phyloP scores from a whole-genome alignment of 2,888 invertebrate species.

The Chymomyza procnemis region DNA sequence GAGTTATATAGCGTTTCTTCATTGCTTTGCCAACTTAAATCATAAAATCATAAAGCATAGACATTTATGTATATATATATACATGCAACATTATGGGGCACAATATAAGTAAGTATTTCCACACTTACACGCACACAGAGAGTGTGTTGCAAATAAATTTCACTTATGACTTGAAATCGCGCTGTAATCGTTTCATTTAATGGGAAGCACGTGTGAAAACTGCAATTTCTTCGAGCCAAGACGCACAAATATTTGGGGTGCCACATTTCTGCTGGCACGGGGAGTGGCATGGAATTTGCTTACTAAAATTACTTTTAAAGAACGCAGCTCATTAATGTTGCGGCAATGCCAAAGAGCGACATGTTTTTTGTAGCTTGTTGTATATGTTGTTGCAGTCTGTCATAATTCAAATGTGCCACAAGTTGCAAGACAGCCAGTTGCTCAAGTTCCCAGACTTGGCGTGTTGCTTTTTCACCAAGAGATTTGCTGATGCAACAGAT shows the following conservation, averaged over 20 bases:
- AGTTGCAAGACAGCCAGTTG: conserved; percentile 32
- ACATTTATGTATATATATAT: neutral
- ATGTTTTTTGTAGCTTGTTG: conserved; percentile 21
- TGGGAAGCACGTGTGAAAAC: conserved; percentile 76
- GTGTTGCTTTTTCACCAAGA: conserved; percentile 3
- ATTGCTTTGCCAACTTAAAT: conserved; percentile 42
- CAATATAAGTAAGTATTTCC: conserved; percentile 12
- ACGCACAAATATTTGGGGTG: conserved; percentile 23
- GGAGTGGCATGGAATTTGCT: neutral
- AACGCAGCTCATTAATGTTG: conserved; percentile 59
- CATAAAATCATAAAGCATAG: conserved; percentile 50
- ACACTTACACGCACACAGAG: conserved; percentile 26
- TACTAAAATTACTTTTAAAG: neutral
- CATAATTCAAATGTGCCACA: conserved; percentile 28
- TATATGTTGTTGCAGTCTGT: conserved; percentile 14
- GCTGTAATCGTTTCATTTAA: conserved; percentile 73
- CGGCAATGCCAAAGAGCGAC: conserved; percentile 40
- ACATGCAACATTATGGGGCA: neutral
- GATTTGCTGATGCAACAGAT: conserved; percentile 53
- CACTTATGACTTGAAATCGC: conserved; percentile 69
- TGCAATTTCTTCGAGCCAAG: conserved; percentile 53
- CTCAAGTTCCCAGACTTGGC: conserved; percentile 29
- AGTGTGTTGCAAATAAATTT: conserved; percentile 71
- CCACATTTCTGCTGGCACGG: neutral
- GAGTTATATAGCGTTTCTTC: neutral